Evolutionary conservation across 2,113 vertebrate species (phyloP), one percentile per base, ranked within the genome.

Genomic region (Hippocampus abdominalis): DNA sequence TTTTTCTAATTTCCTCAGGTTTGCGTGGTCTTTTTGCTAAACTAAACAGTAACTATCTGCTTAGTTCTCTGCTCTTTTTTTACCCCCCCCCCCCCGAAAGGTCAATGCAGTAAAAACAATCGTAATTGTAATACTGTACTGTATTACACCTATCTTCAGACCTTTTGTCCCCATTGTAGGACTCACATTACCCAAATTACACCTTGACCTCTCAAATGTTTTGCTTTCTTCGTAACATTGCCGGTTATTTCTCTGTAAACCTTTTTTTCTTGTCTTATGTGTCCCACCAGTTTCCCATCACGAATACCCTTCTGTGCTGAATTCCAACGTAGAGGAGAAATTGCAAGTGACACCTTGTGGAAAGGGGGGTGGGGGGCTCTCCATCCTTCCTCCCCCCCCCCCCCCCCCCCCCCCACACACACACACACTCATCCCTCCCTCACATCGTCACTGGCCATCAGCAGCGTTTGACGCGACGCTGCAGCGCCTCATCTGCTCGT

Each of bases 391-490:
- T 49, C 20, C 51, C 25, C 61, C 51, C 56, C 29, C 68, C 59
- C 56, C 32, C 60, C 39, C 62, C 15, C 40, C 1, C 49, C 48
- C 66, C 1, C 0, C 51, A 21, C 21, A 13, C 13, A 44, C 42
- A 12, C 42, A 12, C 42, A 4, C 44, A 13, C 1, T 74, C 48
- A 59, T 29, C 79, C 57, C 67, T 32, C 66, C 40, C 63, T 69
- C 74, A 77, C 75, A 62, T 39, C 72, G 60, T 40, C 32, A 1
- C 72, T 64, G 59, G 75, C 85, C 74, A 76, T 75, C 85, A 79
- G 68, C 71, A 76, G 78, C 59, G 66, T 53, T 76, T 82, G 79
- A 78, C 83, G 51, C 21, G 51, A 54, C 51, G 51, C 51, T 23
- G 51, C 51, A 54, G 21, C n/a, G 51, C 51, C 32, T 62, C 57